Percentiles rank a stretch among this genome's conserved stretches.
Evolutionary conservation across 2,113 vertebrate species (phyloP).

Genomic region (Thamnaconus septentrionalis): DNA sequence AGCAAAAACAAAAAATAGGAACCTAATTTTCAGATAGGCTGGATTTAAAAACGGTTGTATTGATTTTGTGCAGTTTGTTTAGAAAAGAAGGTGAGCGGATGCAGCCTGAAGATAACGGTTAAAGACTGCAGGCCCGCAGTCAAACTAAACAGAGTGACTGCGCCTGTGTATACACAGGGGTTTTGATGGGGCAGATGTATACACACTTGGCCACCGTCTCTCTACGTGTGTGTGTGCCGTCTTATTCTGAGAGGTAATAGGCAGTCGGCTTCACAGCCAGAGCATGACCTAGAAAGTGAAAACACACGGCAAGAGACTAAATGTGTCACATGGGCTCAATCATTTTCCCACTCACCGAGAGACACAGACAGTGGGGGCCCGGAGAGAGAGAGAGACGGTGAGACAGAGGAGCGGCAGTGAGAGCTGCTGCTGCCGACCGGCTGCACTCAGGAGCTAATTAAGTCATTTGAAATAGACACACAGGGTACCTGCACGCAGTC

Average conservation of each 20-base stretch:
- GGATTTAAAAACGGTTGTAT: slow-evolving; percentile 49
- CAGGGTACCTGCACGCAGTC: slow-evolving; percentile 79
- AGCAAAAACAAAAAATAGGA: neutral
- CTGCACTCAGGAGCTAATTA: slow-evolving; percentile 77
- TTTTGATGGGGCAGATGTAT: neutral
- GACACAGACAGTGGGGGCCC: slow-evolving; percentile 28
- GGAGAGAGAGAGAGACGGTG: slow-evolving; percentile 14
- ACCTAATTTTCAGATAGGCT: slow-evolving; percentile 15
- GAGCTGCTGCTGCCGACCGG: slow-evolving; percentile 36
- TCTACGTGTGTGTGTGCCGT: slow-evolving; percentile 49
- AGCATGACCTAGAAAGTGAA: slow-evolving; percentile 81
- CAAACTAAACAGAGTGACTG: slow-evolving; percentile 35
- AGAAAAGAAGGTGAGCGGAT: slow-evolving; percentile 28
- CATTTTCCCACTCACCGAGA: slow-evolving; percentile 62
- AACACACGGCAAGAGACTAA: slow-evolving; percentile 68
- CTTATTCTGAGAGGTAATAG: slow-evolving; percentile 70
- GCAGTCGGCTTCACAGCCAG: slow-evolving; percentile 65
- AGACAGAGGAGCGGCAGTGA: neutral
- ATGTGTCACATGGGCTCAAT: slow-evolving; percentile 77
- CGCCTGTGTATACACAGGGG: slow-evolving; percentile 11
- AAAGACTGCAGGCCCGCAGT: slow-evolving; percentile 41
- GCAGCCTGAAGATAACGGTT: slow-evolving; percentile 25
- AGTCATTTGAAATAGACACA: slow-evolving; percentile 81
- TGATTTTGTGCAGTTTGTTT: slow-evolving; percentile 42
- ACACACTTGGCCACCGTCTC: slow-evolving; percentile 14